A percentile compares a stretch with the other conserved stretches of the same genome.
phyloP scores from a whole-genome alignment of 2,888 invertebrate species.

The Drosophila mercatorum region DNA sequence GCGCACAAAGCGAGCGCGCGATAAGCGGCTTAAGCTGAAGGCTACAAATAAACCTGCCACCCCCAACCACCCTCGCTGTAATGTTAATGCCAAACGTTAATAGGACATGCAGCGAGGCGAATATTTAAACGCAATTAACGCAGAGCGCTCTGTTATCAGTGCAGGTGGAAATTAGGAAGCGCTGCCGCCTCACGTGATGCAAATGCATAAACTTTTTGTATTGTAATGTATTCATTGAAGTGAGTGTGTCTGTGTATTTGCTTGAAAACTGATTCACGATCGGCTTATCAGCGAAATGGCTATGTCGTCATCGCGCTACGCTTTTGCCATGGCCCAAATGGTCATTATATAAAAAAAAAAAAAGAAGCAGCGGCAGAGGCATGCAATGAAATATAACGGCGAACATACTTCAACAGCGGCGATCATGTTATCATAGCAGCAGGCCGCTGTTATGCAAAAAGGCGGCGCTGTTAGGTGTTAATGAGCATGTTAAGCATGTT shows the following conservation, averaged over 20 bases:
- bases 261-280: conserved; percentile 36
- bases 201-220: background rate
- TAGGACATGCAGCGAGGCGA: conserved; percentile 17
- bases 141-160: conserved; percentile 7
- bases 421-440: conserved; percentile 37
- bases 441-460: conserved; percentile 31
- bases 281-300: conserved; percentile 33
- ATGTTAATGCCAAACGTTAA: conserved; percentile 22
- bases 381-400: conserved; percentile 7
- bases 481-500: conserved; percentile 46
- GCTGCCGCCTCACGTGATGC: conserved; percentile 19
- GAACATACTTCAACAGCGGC: conserved; percentile 22
- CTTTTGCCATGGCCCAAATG: conserved; percentile 11
- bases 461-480: conserved; percentile 34
- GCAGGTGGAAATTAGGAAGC: background rate
- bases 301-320: conserved; percentile 38
- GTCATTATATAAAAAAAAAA: background rate
- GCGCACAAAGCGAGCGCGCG: conserved; percentile 37
- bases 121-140: conserved; percentile 10
- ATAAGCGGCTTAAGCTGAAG: conserved; percentile 65
- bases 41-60: conserved; percentile 6
- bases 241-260: background rate
- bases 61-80: background rate
- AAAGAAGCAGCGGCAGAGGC: background rate
- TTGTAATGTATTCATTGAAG: background rate